Evolutionary conservation across 2,113 vertebrate genomes (phyloP).

Genomic region (Festucalex cinctus): DNA sequence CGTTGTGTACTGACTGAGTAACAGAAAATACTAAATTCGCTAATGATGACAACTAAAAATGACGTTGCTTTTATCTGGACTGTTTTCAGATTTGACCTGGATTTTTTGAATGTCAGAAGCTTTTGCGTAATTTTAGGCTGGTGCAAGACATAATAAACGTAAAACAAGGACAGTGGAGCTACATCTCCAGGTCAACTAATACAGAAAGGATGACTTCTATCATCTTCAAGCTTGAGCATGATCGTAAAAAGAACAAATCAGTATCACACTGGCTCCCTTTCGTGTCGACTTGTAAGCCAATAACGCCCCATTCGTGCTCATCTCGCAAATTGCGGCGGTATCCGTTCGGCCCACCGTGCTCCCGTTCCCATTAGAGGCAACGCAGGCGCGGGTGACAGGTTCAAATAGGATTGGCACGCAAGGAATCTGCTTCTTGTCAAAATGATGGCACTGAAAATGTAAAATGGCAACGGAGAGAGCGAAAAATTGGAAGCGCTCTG

Average conservation of each 20-base stretch:
- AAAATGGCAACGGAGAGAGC: conserved; percentile 3
- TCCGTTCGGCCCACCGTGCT: conserved; percentile 29
- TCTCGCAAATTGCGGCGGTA: conserved; percentile 45
- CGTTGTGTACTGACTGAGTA: too few species aligned
- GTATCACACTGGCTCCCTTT: conserved; percentile 7
- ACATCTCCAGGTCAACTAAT: conserved; percentile 23
- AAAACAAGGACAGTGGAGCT: background rate
- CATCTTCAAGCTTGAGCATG: conserved; percentile 7
- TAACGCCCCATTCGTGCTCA: conserved; percentile 27
- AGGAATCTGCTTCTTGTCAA: conserved; percentile 27
- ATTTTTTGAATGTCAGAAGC: too few species aligned
- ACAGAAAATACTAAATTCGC: too few species aligned
- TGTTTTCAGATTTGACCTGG: too few species aligned
- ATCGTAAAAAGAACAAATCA: conserved; percentile 18
- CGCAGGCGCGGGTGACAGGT: conserved; percentile 43
- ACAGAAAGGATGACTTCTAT: conserved; percentile 27
- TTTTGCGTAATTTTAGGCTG: too few species aligned
- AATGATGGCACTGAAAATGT: conserved; percentile 27
- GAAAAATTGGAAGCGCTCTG: conserved; percentile 14
- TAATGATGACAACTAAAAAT: too few species aligned
- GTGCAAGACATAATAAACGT: background rate
- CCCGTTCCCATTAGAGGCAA: conserved; percentile 12
- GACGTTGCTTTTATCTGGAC: too few species aligned
- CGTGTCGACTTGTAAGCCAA: conserved; percentile 18
- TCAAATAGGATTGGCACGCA: conserved; percentile 63